These are phyloP conservation scores for Eristalis intricaria DNA, from an alignment of 2,888 invertebrate species.

Conservation along the genomic window DNA sequence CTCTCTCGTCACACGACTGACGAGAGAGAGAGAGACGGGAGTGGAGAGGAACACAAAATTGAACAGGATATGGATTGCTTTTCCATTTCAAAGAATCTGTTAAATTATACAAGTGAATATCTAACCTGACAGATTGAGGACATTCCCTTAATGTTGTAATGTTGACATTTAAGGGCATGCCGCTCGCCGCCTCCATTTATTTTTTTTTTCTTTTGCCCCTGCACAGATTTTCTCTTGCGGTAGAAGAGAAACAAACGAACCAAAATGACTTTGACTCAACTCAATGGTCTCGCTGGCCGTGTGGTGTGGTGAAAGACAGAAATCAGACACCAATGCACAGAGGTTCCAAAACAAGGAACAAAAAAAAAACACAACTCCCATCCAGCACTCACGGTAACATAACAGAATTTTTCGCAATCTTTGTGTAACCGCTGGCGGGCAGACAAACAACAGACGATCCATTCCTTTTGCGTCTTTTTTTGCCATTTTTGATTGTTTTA, in stretches of 20 bases:
- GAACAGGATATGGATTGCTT: slow-evolving; percentile 29
- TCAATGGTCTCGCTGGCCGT: not conserved
- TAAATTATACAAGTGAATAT: slow-evolving; percentile 61
- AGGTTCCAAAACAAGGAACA: not conserved
- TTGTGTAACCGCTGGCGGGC: slow-evolving; percentile 64
- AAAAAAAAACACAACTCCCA: not conserved
- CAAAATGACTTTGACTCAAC: slow-evolving; percentile 54
- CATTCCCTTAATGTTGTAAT: slow-evolving; percentile 70
- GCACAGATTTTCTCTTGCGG: slow-evolving; percentile 31
- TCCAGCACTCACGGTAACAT: slow-evolving; percentile 36
- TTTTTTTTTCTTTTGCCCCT: not conserved
- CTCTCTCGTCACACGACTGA: not conserved
- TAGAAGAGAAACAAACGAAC: slow-evolving; percentile 1
- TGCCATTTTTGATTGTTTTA: slow-evolving; percentile 58
- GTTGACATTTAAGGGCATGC: slow-evolving; percentile 70
- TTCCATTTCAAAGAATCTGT: slow-evolving; percentile 55
- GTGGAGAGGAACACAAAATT: not conserved
- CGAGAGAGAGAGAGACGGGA: too few species aligned
- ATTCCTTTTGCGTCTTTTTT: slow-evolving; percentile 40
- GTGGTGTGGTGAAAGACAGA: slow-evolving; percentile 64
- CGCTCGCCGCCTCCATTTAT: slow-evolving; percentile 15
- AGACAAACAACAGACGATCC: slow-evolving; percentile 65
- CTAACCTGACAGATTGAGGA: slow-evolving; percentile 70
- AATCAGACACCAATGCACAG: slow-evolving; percentile 52
- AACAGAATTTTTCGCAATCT: slow-evolving; percentile 55